Evolutionary conservation across 2,888 invertebrate genomes (phyloP).

Genomic region (Pantelozetes paolii): DNA sequence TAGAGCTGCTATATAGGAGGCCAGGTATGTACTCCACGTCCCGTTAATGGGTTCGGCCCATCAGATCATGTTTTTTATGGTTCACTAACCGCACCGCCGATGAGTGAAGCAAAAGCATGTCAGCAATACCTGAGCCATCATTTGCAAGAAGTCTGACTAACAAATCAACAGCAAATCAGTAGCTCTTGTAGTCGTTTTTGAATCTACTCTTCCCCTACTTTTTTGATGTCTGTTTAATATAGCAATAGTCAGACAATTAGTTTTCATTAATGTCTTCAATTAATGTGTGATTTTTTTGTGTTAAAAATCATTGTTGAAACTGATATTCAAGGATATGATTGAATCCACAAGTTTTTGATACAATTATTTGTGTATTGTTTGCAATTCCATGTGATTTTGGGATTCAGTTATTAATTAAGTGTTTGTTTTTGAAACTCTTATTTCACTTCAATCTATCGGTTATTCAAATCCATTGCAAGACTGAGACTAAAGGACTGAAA

Average conservation of each 20-base stretch:
- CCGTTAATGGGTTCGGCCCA: constrained; percentile 33
- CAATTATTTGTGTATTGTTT: background rate
- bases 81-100: constrained; percentile 30
- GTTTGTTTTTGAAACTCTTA: background rate
- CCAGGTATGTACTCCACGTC: background rate
- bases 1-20: background rate
- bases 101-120: constrained; percentile 28
- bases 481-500: too few relatives aligned
- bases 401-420: background rate
- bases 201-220: background rate
- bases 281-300: background rate
- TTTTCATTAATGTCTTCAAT: background rate
- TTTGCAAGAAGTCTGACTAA: background rate
- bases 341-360: background rate
- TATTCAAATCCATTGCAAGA: background rate
- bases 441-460: background rate
- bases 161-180: constrained; percentile 27
- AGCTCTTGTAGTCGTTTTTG: background rate
- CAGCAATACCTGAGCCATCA: constrained; percentile 18
- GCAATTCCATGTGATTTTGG: background rate
- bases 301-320: background rate
- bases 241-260: background rate
- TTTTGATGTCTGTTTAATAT: background rate
- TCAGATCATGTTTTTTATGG: constrained; percentile 34
- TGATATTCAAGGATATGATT: background rate